Percentiles rank a stretch among this genome's conserved stretches.
Evolutionary conservation across 2,888 invertebrate species (phyloP).

Genomic region (Orthosia cruda): DNA sequence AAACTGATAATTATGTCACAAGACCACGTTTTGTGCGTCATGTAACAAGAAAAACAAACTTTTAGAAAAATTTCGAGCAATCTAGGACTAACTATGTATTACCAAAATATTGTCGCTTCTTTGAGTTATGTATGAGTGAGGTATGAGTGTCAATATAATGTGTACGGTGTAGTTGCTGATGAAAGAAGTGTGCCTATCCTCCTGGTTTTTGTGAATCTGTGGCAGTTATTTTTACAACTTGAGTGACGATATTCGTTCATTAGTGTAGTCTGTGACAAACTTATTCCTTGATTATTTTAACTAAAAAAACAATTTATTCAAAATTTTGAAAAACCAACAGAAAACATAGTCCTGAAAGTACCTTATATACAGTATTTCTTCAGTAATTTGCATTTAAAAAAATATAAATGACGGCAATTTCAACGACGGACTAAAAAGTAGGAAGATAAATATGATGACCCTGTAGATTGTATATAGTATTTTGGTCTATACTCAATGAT

Average conservation of each 20-base stretch:
- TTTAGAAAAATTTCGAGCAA: too few relatives aligned
- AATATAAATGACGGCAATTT: too few relatives aligned
- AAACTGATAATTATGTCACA: too few relatives aligned
- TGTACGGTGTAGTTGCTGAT: not conserved
- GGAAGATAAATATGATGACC: too few relatives aligned
- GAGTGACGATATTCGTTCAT: slow-evolving; percentile 44
- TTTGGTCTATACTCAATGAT: too few relatives aligned
- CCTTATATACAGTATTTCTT: too few relatives aligned
- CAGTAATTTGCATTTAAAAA: too few relatives aligned
- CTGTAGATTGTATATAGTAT: too few relatives aligned
- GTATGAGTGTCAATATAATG: not conserved
- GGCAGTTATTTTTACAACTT: slow-evolving; percentile 11
- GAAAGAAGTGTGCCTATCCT: not conserved
- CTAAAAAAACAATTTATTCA: not conserved
- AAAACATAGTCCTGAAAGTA: not conserved
- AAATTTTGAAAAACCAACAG: not conserved
- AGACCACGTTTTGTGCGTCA: too few relatives aligned
- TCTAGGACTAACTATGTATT: not conserved
- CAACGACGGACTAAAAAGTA: too few relatives aligned
- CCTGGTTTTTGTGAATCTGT: slow-evolving; percentile 9
- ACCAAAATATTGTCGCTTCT: slow-evolving; percentile 2
- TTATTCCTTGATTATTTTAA: slow-evolving; percentile 32
- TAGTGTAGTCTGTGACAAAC: slow-evolving; percentile 43
- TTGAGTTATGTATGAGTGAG: not conserved
- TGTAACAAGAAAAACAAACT: too few relatives aligned